Percentiles rank a stretch among this genome's conserved stretches.
Evolutionary conservation across 2,797 vertebrate species (phyloP).

Genomic region (Okamejei kenojei): DNA sequence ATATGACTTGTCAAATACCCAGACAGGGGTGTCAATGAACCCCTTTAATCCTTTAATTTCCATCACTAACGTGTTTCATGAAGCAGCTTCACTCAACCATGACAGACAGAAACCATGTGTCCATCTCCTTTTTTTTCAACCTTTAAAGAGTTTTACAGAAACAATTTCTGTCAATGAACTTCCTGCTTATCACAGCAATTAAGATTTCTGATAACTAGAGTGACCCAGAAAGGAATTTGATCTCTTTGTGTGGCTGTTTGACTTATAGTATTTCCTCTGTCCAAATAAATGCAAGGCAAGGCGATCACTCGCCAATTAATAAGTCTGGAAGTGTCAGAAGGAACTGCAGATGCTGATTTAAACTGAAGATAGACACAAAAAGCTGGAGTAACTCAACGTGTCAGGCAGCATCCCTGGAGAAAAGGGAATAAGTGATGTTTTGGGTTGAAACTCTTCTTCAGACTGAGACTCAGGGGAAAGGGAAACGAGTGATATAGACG

Average conservation of each 20-base stretch:
- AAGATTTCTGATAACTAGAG: neutral
- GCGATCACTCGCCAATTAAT: neutral
- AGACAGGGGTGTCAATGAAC: neutral
- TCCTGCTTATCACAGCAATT: neutral
- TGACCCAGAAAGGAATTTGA: neutral
- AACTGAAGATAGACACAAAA: too few relatives aligned
- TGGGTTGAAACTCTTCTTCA: too few relatives aligned
- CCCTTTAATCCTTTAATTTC: neutral
- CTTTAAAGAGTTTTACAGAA: neutral
- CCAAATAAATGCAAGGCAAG: neutral
- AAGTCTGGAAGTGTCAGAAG: neutral
- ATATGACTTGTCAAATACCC: neutral
- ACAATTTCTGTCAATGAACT: neutral
- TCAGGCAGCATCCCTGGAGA: too few relatives aligned
- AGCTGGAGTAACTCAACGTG: too few relatives aligned
- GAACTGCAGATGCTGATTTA: too few relatives aligned
- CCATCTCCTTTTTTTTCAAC: neutral
- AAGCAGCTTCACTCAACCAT: neutral
- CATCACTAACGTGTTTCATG: neutral
- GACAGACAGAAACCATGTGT: neutral
- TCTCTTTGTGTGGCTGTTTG: neutral
- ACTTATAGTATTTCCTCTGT: neutral
- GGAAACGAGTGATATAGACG: too few relatives aligned
- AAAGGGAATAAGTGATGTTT: too few relatives aligned
- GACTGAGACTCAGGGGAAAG: too few relatives aligned